These are phyloP conservation scores for Gobio occitaniae DNA, from an alignment of 2,797 vertebrate genomes.

Conservation along the genomic window DNA sequence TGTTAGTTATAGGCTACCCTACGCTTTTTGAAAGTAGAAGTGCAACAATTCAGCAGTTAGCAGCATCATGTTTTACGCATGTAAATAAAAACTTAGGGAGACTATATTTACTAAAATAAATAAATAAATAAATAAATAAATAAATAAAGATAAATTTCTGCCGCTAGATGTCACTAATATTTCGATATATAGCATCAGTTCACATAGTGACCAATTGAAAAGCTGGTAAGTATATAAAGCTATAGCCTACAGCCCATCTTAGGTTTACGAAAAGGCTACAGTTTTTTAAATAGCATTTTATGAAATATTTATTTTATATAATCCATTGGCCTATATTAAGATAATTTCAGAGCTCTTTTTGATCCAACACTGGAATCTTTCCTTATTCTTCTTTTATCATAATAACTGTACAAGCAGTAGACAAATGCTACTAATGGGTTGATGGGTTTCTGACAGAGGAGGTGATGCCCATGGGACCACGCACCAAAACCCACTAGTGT, in stretches of 20 bases:
- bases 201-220: not conserved
- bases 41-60: not conserved
- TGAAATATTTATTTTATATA: too few relatives aligned
- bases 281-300: not conserved
- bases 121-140: not conserved
- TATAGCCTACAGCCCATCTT: not conserved
- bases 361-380: not conserved
- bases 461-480: slow-evolving; percentile 22
- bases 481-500: slow-evolving; percentile 11
- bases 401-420: not conserved
- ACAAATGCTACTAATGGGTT: not conserved
- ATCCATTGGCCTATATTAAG: not conserved
- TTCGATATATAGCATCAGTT: not conserved
- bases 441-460: slow-evolving; percentile 49
- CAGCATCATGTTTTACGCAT: not conserved
- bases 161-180: slow-evolving; percentile 29
- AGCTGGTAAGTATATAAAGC: not conserved
- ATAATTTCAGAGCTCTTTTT: not conserved
- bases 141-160: not conserved
- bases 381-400: not conserved
- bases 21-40: not conserved
- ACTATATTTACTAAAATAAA: not conserved
- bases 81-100: not conserved
- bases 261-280: not conserved
- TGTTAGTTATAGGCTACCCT: not conserved